Conservation (phyloP, 2,888 invertebrate species). For the Agonopterix alstromeriana region DNA sequence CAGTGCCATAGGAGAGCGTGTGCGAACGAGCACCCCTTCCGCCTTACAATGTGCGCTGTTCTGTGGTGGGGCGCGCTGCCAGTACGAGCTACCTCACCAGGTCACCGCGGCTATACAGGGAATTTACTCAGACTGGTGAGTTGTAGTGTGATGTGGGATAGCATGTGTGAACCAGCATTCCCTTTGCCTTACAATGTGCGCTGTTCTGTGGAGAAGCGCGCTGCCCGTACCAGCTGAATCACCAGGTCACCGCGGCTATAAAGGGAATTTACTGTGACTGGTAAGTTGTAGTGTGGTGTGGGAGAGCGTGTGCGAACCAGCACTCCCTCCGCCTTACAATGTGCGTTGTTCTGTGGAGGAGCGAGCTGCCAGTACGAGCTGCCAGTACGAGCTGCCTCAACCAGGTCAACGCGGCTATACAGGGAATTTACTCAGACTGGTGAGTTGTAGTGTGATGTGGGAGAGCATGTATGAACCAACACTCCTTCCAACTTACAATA, state of each 20-base stretch:
- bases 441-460: constrained; percentile 44
- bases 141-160: constrained; percentile 37
- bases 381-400: constrained; percentile 85
- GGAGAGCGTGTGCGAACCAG: constrained; percentile 17
- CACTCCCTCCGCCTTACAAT: constrained; percentile 84
- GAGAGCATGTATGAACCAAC: constrained; percentile 76
- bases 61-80: constrained; percentile 89
- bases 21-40: constrained; percentile 80
- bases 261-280: constrained; percentile 90
- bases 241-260: constrained; percentile 80
- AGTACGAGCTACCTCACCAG: constrained; percentile 84
- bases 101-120: constrained; percentile 83
- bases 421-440: constrained; percentile 91
- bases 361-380: constrained; percentile 84
- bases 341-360: constrained; percentile 91
- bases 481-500: constrained; percentile 86
- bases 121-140: constrained; percentile 90
- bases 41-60: constrained; percentile 88
- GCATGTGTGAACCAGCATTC: constrained; percentile 78
- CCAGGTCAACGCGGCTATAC: constrained; percentile 80
- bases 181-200: constrained; percentile 84
- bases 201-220: constrained; percentile 90
- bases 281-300: constrained; percentile 58
- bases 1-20: constrained; percentile 63
- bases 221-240: constrained; percentile 87